These are phyloP conservation scores for Halocynthia aurantium DNA, from an alignment of 23 tunicate species.

Conservation along the genomic window DNA sequence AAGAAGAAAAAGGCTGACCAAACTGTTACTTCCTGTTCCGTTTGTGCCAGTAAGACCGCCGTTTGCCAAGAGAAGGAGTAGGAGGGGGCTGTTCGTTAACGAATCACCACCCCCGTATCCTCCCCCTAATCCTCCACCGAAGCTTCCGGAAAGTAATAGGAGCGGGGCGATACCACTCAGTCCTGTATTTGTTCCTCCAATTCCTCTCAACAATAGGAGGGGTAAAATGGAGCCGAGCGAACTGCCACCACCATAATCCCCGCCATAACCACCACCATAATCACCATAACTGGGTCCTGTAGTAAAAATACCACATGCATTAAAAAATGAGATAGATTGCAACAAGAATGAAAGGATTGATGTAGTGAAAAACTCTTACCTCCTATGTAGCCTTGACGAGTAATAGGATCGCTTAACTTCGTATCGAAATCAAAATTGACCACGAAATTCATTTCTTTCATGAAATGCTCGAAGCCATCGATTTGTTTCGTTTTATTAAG, in stretches of 20 bases:
- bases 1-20: slow-evolving; percentile 2
- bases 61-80: neutral
- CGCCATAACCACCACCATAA: slow-evolving; percentile 7
- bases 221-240: neutral
- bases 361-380: too few species aligned
- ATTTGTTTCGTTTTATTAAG: too few species aligned
- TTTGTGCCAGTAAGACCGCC: neutral
- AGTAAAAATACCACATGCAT: neutral
- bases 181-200: slow-evolving; percentile 3
- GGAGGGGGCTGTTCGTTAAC: neutral
- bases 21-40: neutral
- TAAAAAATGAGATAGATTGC: too few species aligned
- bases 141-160: slow-evolving; percentile 16
- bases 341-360: too few species aligned
- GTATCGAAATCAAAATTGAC: too few species aligned
- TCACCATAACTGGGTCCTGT: slow-evolving; percentile 4
- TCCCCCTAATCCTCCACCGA: slow-evolving; percentile 8
- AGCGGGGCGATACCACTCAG: slow-evolving; percentile 2
- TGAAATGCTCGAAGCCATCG: too few species aligned
- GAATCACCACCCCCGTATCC: slow-evolving; percentile 4
- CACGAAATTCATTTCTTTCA: too few species aligned
- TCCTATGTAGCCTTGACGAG: too few species aligned
- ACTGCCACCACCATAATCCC: neutral
- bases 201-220: slow-evolving; percentile 1
- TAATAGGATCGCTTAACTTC: too few species aligned